Conservation (phyloP, 2,113 vertebrate genomes). For the Gadus chalcogrammus region DNA sequence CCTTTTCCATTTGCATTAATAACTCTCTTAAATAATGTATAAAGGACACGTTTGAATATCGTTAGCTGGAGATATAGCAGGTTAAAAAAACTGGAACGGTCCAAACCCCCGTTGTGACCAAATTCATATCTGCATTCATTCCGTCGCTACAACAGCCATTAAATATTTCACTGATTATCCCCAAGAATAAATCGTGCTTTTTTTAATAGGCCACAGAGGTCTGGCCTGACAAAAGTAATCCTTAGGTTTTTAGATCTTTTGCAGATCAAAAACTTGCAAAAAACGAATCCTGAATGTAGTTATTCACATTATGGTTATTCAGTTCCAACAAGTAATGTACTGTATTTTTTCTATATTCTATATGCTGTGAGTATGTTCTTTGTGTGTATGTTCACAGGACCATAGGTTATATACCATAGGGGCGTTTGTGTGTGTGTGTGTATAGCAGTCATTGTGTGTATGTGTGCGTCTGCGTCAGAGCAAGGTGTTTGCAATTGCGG, state of each 20-base stretch:
- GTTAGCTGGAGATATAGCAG: too few relatives aligned
- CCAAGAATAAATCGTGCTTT: background rate
- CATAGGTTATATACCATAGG: too few relatives aligned
- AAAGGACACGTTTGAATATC: too few relatives aligned
- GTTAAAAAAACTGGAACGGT: too few relatives aligned
- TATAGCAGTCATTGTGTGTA: too few relatives aligned
- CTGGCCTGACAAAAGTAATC: background rate
- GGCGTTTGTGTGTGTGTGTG: too few relatives aligned
- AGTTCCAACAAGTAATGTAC: background rate
- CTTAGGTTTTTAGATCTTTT: background rate
- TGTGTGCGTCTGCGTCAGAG: too few relatives aligned
- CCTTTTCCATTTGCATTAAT: too few relatives aligned
- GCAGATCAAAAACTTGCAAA: background rate
- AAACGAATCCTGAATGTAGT: background rate
- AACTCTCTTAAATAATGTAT: too few relatives aligned
- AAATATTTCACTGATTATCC: background rate
- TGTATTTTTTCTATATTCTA: background rate
- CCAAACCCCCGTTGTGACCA: too few relatives aligned
- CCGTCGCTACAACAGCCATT: background rate
- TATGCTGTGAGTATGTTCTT: too few relatives aligned
- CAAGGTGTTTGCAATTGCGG: too few relatives aligned
- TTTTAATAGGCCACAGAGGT: background rate
- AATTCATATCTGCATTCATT: background rate
- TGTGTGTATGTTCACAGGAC: background rate
- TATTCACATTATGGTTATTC: background rate